Conservation (phyloP, 2,113 vertebrate genomes). For the Fulica atra region DNA sequence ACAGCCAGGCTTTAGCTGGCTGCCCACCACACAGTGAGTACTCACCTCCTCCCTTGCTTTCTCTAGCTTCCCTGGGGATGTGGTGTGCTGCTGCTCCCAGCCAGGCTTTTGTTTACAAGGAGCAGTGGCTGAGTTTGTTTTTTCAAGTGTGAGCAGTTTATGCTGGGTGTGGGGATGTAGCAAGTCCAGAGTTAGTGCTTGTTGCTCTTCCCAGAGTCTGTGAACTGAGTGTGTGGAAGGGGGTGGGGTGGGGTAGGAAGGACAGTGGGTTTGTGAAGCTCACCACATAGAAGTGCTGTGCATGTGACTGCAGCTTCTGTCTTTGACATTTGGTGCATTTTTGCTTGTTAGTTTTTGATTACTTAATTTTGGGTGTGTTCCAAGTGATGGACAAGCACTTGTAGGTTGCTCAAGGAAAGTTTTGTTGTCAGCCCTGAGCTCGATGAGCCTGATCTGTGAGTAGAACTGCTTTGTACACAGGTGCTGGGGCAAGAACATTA, state of each 20-base stretch:
- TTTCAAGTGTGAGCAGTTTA: neutral
- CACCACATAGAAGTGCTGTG: rapidly evolving
- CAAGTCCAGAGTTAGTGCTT: neutral
- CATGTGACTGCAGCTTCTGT: neutral
- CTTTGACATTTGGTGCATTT: neutral
- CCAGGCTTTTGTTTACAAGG: neutral
- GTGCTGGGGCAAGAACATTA: neutral
- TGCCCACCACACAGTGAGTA: rapidly evolving
- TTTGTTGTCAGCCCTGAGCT: neutral
- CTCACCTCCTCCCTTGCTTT: neutral
- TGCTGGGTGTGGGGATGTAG: neutral
- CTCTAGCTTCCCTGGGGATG: neutral
- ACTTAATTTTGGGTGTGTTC: neutral
- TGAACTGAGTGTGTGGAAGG: neutral
- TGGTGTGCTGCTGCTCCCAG: neutral
- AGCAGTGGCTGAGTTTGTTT: neutral
- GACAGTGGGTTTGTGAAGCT: neutral
- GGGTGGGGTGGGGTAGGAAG: neutral
- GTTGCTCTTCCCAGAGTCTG: neutral
- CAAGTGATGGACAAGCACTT: neutral
- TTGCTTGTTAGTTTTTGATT: neutral
- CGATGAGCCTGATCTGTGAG: neutral
- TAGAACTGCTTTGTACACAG: neutral
- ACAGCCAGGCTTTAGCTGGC: rapidly evolving
- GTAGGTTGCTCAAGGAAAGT: neutral